Conservation (phyloP, 2,797 vertebrate species). For the Enteromius viviparus region DNA sequence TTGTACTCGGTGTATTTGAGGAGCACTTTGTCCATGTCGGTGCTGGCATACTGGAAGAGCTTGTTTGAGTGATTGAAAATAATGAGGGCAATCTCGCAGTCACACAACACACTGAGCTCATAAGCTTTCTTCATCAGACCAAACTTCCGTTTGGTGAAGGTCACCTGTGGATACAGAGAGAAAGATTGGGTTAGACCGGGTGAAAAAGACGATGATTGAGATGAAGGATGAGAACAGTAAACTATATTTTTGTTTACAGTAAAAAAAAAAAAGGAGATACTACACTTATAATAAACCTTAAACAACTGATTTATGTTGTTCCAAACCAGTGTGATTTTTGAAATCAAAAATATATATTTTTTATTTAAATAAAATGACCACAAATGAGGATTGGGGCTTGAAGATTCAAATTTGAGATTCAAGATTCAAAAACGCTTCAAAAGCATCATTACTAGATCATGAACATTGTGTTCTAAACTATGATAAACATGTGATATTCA, state of each 20-base stretch:
- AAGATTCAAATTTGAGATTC: too few species aligned
- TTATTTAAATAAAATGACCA: neutral
- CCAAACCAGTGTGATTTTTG: too few species aligned
- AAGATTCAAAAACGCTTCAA: neutral
- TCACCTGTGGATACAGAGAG: slow-evolving; percentile 79
- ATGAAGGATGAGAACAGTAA: neutral
- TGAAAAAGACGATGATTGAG: neutral
- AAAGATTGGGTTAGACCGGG: neutral
- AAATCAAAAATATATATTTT: too few species aligned
- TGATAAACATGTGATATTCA: neutral
- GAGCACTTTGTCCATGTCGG: slow-evolving; percentile 92
- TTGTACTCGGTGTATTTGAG: slow-evolving; percentile 96
- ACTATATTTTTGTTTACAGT: neutral
- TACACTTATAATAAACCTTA: neutral
- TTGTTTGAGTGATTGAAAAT: slow-evolving; percentile 99
- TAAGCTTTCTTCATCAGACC: slow-evolving; percentile 91
- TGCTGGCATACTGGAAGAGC: slow-evolving; percentile 95
- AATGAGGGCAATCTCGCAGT: slow-evolving; percentile 98
- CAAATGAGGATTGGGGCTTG: neutral
- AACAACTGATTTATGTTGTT: too few species aligned
- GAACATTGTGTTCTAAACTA: neutral
- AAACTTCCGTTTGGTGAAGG: slow-evolving; percentile 95
- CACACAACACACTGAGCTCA: slow-evolving; percentile 88
- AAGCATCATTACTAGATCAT: neutral
- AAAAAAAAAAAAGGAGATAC: neutral